Conservation (phyloP, 2,113 vertebrate genomes). For the Pithys albifrons region DNA sequence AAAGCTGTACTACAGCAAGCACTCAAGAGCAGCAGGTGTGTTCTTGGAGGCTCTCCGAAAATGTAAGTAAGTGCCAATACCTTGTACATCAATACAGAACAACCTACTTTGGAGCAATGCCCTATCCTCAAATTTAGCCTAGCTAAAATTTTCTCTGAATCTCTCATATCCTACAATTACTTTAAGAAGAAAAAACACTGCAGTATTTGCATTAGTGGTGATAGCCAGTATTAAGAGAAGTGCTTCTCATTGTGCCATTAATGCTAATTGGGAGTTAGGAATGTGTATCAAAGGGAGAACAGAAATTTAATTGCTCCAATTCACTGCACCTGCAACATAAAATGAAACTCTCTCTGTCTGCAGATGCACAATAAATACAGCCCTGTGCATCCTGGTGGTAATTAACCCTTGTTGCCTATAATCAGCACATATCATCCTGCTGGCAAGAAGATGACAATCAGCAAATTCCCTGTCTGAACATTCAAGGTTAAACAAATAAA, state of each 20-base stretch:
- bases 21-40: background rate
- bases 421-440: conserved; percentile 36
- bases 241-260: conserved; percentile 37
- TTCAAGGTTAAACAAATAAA: conserved; percentile 59
- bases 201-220: background rate
- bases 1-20: background rate
- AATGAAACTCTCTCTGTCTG: conserved; percentile 56
- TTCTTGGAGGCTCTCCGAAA: background rate
- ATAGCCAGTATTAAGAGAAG: conserved; percentile 19
- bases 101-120: background rate
- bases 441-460: conserved; percentile 64
- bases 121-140: background rate
- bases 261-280: conserved; percentile 58
- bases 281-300: conserved; percentile 61
- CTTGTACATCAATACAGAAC: background rate
- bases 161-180: background rate
- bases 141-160: background rate
- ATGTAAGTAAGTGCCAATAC: background rate
- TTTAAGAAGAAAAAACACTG: background rate
- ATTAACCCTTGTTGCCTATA: conserved; percentile 65
- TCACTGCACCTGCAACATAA: conserved; percentile 65
- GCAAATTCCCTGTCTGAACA: conserved; percentile 31
- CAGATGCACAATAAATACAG: conserved; percentile 64
- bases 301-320: conserved; percentile 61
- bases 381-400: conserved; percentile 34